Evolutionary conservation across 2,113 vertebrate genomes (phyloP), one percentile per base, ranked within the genome.

Genomic region (Colaptes auratus): DNA sequence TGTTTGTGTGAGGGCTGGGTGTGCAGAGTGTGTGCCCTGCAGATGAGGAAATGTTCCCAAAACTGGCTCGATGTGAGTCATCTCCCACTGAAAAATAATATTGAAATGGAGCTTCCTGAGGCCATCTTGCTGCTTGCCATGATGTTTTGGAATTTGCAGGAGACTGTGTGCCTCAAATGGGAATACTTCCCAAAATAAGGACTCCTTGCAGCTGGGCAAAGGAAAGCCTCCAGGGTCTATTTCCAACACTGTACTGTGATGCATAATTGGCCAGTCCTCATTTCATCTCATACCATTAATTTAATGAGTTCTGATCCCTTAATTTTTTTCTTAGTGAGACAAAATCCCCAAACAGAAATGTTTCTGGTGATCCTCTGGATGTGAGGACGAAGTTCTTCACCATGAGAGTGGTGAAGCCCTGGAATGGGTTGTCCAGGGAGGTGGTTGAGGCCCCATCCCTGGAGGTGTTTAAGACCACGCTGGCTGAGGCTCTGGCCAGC

Each of bases 301-400:
- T 23, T 64, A 64, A 76, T 92, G 73, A 90, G n/a, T 70, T 88
- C 39, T 82, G 82, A 93, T 88, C 35, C 63, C 35, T 81, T 66
- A 46, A 48, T 71, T 56, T 31, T 69, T 83, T 82, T 60, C 46
- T 76, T 72, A 52, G 18, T 56, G 36, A 71, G 46, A 50, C 7
- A 12, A 74, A 89, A 58, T 42, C 42, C 30, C 53, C 42, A 9
- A 16, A 30, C 0, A 0, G 21, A 59, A 36, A 16, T 15, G 17
- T 66, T 82, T n/a, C 23, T 61, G 59, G 39, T 75, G 60, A 59
- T 44, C 10, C 39, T 39, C 39, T 39, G 39, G 39, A 39, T 11
- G 11, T 39, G 39, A 39, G 39, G 39, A 39, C 10, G 39, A 39
- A 39, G 39, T 39, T 39, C 39, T 39, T 39, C 39, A 39, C 39